Conservation (phyloP, 2,888 invertebrate genomes). For the Hylaea fasciaria region DNA sequence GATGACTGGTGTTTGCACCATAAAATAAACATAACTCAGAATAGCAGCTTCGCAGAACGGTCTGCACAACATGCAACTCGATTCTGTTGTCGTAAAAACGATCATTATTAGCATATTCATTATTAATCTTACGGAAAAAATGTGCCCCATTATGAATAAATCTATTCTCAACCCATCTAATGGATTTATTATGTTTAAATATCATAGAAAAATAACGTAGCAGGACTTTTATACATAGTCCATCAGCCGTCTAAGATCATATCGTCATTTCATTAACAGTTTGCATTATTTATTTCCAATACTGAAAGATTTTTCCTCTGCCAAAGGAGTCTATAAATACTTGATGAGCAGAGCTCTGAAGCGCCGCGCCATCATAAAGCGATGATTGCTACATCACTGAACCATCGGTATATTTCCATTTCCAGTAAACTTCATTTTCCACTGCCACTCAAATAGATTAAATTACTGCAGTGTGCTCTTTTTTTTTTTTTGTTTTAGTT, state of each 20-base stretch:
- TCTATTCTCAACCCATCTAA: no score
- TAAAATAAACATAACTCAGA: slow-evolving; percentile 22
- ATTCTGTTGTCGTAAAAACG: slow-evolving; percentile 8
- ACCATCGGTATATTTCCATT: slow-evolving; percentile 22
- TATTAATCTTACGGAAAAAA: no score
- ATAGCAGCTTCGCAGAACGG: slow-evolving; percentile 20
- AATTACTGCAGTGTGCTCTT: slow-evolving; percentile 48
- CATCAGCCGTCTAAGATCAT: no score
- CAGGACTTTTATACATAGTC: no score
- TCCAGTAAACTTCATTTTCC: slow-evolving; percentile 47
- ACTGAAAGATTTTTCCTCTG: not conserved
- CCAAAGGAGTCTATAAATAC: slow-evolving; percentile 12
- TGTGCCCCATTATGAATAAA: no score
- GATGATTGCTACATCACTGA: slow-evolving; percentile 15
- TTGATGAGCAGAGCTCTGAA: not conserved
- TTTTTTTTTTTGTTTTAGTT: no score
- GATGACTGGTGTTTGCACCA: slow-evolving; percentile 8
- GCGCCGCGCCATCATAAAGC: slow-evolving; percentile 31
- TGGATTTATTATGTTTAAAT: no score
- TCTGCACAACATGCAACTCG: slow-evolving; percentile 33
- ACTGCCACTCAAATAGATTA: slow-evolving; percentile 53
- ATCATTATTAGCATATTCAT: not conserved
- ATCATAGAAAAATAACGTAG: no score
- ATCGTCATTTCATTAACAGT: no score
- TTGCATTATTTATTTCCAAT: not conserved